Conservation (phyloP, 2,113 vertebrate species). For the Theropithecus gelada region DNA sequence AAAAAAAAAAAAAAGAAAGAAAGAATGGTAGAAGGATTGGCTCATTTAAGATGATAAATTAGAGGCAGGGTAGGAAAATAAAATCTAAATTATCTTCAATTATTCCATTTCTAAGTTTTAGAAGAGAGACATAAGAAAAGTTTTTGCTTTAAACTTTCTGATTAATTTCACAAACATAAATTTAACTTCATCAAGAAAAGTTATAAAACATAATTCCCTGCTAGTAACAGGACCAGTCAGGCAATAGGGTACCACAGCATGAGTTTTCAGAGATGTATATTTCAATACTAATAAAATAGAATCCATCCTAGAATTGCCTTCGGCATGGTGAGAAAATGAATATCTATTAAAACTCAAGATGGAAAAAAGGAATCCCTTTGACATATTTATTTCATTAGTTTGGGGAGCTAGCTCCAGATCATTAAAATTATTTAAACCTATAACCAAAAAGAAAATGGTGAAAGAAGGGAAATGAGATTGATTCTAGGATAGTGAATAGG, state of each 20-base stretch:
- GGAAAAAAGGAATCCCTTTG: not conserved
- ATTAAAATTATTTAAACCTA: constrained; percentile 5
- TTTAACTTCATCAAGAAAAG: constrained; percentile 15
- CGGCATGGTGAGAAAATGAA: constrained; percentile 22
- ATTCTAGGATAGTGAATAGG: not conserved
- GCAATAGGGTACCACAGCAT: not conserved
- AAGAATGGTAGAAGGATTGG: too few relatives aligned
- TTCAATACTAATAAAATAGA: constrained; percentile 21
- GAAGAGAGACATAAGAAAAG: not conserved
- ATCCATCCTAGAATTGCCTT: not conserved
- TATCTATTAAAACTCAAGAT: constrained; percentile 35
- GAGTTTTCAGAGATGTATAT: not conserved
- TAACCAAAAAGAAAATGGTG: constrained; percentile 10
- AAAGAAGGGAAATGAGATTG: not conserved
- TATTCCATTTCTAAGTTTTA: not conserved
- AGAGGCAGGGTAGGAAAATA: not conserved
- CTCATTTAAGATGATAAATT: not conserved
- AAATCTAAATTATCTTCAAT: not conserved
- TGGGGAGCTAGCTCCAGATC: not conserved
- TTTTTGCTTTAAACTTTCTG: not conserved
- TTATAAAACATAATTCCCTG: not conserved
- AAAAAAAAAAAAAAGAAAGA: too few relatives aligned
- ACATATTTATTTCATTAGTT: constrained; percentile 6
- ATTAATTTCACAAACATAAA: constrained; percentile 9
- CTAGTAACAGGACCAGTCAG: not conserved